These are phyloP conservation scores for Arctia plantaginis DNA, from an alignment of 2,888 invertebrate genomes.

Conservation along the genomic window DNA sequence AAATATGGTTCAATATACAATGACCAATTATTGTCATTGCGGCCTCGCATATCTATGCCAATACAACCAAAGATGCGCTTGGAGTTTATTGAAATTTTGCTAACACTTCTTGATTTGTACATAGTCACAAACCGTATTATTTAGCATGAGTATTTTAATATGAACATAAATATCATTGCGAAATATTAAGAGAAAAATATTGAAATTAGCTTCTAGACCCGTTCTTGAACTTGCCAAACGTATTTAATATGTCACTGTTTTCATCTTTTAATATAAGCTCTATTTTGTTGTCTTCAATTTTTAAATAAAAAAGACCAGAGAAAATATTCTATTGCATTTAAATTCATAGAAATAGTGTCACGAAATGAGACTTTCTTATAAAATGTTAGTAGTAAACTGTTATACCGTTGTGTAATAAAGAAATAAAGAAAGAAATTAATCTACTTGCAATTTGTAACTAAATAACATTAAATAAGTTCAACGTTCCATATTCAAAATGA, in stretches of 20 bases:
- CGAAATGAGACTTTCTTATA: too few species aligned
- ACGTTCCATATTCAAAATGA: conserved; percentile 8
- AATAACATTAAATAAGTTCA: conserved; percentile 3
- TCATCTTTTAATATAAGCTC: too few species aligned
- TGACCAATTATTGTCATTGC: not conserved
- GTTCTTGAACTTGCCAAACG: too few species aligned
- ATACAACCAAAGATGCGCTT: not conserved
- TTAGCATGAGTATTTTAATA: too few species aligned
- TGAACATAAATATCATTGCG: too few species aligned
- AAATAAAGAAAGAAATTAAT: not conserved
- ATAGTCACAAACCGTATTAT: not conserved
- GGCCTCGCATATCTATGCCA: not conserved
- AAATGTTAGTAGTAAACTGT: not conserved
- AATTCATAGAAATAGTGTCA: too few species aligned
- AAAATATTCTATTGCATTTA: too few species aligned
- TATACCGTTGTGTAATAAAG: not conserved
- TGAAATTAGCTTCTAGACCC: too few species aligned
- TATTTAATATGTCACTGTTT: too few species aligned
- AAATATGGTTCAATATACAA: not conserved
- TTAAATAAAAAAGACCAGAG: too few species aligned
- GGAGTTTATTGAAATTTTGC: not conserved
- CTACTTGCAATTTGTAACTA: not conserved
- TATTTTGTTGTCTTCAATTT: too few species aligned
- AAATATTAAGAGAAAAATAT: too few species aligned
- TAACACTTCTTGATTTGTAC: not conserved